Evolutionary conservation across 2,113 vertebrate species (phyloP), one percentile per base, ranked within the genome.

Genomic region (Proteles cristata): DNA sequence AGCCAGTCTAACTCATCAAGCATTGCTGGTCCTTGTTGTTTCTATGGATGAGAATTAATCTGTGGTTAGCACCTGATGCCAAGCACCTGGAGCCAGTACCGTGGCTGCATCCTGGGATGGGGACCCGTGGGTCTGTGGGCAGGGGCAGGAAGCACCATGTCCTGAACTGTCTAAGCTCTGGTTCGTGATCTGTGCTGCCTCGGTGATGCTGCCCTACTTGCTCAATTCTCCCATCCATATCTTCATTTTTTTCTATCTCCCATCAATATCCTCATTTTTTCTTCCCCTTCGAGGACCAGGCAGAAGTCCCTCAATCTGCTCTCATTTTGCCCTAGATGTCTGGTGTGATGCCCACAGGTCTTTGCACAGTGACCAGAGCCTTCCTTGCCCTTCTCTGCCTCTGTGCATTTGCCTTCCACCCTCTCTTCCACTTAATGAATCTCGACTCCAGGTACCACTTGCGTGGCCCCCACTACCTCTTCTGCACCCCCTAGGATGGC

Each of bases 131-230:
- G 55, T 50, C n/a, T n/a, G 45, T 31, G 68, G 43, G 11, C 2
- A 4, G 5, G 68, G 55, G 53, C 14, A 15, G 58, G 21, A 35
- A 58, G 31, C 15, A 11, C 8, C 16, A 14, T 0, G 2, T 11
- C 45, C 45, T 21, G 35, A 66, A n/a, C 19, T 2, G 31, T 16
- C 69, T 21, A 33, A 28, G 16, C 33, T 35, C 35, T 48, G 61
- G 11, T 23, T 48, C 2, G 4, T 4, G 35, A 17, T n/a, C 35
- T 35, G 4, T 0, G 0, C 23, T 58, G 48, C 69, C 66, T 61
- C 17, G n/a, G 7, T 0, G 23, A 58, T 23, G 45, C 58, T 77
- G 28, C 28, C 8, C 28, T 15, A 7, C 58, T 55, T 83, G 55
- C 68, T 65, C 11, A 23, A 23, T 7, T 68, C 58, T 58, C 23